A percentile compares a stretch with the other conserved stretches of the same genome.
These are phyloP conservation scores for Drosophila mauritiana DNA, from an alignment of 1,140 invertebrate genomes.

Conservation along the genomic window DNA sequence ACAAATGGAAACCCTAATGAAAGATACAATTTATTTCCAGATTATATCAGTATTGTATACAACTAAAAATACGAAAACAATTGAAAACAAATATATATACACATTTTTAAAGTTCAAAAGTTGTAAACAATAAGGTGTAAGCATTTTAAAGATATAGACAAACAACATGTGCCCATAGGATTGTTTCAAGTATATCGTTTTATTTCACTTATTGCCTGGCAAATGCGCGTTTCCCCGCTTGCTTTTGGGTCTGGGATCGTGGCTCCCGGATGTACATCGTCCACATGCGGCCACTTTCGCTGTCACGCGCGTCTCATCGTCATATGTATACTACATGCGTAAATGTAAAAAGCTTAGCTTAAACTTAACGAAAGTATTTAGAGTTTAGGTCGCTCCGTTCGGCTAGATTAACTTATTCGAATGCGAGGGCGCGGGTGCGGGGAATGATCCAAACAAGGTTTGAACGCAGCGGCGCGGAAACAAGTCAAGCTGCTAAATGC, in stretches of 20 bases:
- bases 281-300: neutral
- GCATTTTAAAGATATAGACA: neutral
- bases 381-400: conserved; percentile 32
- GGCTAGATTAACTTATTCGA: conserved; percentile 44
- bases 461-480: conserved; percentile 19
- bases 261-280: conserved; percentile 3
- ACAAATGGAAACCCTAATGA: too few species aligned
- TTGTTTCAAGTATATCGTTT: conserved; percentile 30
- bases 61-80: too few species aligned
- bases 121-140: too few species aligned
- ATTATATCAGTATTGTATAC: too few species aligned
- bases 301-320: conserved; percentile 15
- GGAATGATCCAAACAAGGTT: conserved; percentile 39
- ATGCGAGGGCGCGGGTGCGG: conserved; percentile 40
- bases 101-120: too few species aligned
- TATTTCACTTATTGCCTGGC: conserved; percentile 37
- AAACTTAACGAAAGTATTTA: conserved; percentile 54
- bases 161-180: neutral
- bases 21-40: too few species aligned
- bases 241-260: conserved; percentile 25
- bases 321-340: conserved; percentile 24
- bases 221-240: conserved; percentile 19
- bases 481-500: conserved; percentile 43
- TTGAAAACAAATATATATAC: too few species aligned
- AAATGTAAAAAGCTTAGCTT: conserved; percentile 70